Evolutionary conservation across 2,888 invertebrate genomes (phyloP).

Genomic region (Craniophora ligustri): DNA sequence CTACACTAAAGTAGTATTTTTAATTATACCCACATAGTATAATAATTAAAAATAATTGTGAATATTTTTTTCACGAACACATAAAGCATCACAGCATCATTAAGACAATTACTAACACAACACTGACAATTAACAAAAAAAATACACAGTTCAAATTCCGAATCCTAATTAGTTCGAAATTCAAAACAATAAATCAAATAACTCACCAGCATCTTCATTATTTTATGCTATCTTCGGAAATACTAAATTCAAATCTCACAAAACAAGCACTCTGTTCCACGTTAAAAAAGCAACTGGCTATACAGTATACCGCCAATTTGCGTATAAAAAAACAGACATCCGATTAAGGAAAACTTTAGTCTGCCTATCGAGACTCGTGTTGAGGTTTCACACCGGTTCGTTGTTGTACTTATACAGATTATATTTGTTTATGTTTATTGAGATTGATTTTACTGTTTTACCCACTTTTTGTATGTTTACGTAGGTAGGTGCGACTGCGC

Average conservation of each 20-base stretch:
- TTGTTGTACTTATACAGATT: slow-evolving; percentile 23
- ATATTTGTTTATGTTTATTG: slow-evolving; percentile 25
- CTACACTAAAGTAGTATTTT: too few species aligned
- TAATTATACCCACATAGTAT: too few species aligned
- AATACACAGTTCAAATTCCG: neutral
- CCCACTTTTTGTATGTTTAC: slow-evolving; percentile 26
- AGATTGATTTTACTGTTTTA: slow-evolving; percentile 43
- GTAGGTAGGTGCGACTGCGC: slow-evolving; percentile 2
- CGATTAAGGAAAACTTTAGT: slow-evolving; percentile 59
- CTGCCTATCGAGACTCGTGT: slow-evolving; percentile 6
- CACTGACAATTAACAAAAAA: neutral
- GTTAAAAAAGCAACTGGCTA: slow-evolving; percentile 64
- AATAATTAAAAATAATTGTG: slow-evolving; percentile 14
- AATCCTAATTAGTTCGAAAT: neutral
- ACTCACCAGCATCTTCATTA: slow-evolving; percentile 48
- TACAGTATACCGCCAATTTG: slow-evolving; percentile 43
- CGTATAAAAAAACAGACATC: slow-evolving; percentile 50
- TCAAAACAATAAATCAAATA: neutral
- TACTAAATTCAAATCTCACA: slow-evolving; percentile 4
- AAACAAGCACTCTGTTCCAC: slow-evolving; percentile 49
- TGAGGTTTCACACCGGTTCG: slow-evolving; percentile 42
- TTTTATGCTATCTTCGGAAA: slow-evolving; percentile 1
- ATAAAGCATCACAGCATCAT: neutral
- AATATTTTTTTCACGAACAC: neutral
- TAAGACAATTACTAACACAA: slow-evolving; percentile 2